Evolutionary conservation across 1,140 invertebrate species (phyloP), one percentile per base, ranked within the genome.

Genomic region (Bombus sibiricus): DNA sequence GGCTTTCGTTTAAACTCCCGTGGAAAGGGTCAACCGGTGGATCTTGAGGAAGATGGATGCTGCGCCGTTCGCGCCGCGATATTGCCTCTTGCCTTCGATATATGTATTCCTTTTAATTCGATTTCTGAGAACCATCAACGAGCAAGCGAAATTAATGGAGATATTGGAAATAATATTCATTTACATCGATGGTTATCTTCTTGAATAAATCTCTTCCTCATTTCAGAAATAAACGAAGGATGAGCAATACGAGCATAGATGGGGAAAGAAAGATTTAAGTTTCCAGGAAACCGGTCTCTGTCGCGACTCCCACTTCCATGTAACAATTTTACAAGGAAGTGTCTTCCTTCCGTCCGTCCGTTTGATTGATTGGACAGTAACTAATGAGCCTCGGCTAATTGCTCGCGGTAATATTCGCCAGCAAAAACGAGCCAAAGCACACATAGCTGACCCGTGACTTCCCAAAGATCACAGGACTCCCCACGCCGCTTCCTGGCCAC

Each of bases 361-460:
- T 47, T 90, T 90, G 89, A 93, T 92, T 92, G 92, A 93, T 93
- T 92, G 91, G 92, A 91, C 88, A 79, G 88, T 92, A 92, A 93
- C 92, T 93, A 92, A 93, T 93, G 92, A 93, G 86, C 78, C 87
- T 75, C 80, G 86, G 89, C 91, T 93, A 93, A 93, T 93, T 92
- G 91, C 90, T 87, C 79, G 79, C 64, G 86, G 91, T 90, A 93
- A 93, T 90, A 92, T 91, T 92, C 88, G 85, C 87, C 76, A 84
- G 86, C 87, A 90, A 92, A 92, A 92, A 92, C 79, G 72, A 89
- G 89, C 84, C 88, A 92, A 92, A 93, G 92, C 92, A 92, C 89
- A 92, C 92, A 93, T 81, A 88, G 80, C 91, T 92, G 91, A 91
- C 90, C 91, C 86, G 85, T 88, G 91, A 92, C 91, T 91, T 90